Evolutionary conservation across 2,888 invertebrate genomes (phyloP), one percentile per base, ranked within the genome.

Genomic region (Diaperis boleti): DNA sequence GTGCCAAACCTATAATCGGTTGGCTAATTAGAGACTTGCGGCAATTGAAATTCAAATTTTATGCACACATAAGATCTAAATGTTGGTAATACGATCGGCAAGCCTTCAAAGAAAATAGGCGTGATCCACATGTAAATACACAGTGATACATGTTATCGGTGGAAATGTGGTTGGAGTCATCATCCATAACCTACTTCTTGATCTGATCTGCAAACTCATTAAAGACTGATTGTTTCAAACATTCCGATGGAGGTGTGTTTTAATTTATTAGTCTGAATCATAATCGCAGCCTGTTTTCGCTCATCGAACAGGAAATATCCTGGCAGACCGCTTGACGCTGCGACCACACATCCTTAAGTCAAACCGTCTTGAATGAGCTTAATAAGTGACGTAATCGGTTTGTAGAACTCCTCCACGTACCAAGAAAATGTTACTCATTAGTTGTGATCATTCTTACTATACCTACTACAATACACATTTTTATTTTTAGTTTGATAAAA

Each of bases 51-150:
- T 64, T 57, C 45, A 64, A 62, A 64, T 64, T 64, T 57, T 61
- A 64, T 62, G 62, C 64, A 56, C 61, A 49, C 49, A 61, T 56
- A 62, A 57, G 62, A 39, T 50, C 44, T 50, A 62, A 59, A 50
- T 45, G 41, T 50, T 42, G 15, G 3, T 45, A 55, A 44, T 61
- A 26, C 15, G 14, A 42, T 55, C 69, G 69, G 69, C 66, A 41
- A 62, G 59, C 65, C 64, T 68, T 67, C 68, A 69, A 69, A 69
- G 64, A 59, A 59, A 68, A 67, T 64, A 59, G 69, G 69, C 68
- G 69, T 67, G 67, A 59, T 57, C 52, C 41, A 63, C 57, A 64
- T 62, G 57, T 52, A 68, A 63, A 59, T 62, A 52, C 45, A 57
- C 62, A 62, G 47, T 62, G 50, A 31, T 41, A 41, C 31, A 50